These are phyloP conservation scores for Mastomys natalensis DNA, from an alignment of 2,113 vertebrate genomes.

Conservation along the genomic window DNA sequence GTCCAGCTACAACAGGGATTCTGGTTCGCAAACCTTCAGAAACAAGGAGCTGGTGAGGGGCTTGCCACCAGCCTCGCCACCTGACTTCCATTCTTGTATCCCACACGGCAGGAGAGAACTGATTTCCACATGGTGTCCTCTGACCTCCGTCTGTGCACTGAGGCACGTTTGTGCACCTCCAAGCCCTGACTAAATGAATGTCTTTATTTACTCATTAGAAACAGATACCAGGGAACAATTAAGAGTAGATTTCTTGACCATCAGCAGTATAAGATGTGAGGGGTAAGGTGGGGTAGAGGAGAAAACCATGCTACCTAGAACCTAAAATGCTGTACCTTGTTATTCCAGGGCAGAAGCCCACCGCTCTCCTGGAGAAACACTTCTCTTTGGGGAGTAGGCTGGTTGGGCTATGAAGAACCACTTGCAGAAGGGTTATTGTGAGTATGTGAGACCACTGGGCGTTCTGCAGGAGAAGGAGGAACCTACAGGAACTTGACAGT, in stretches of 20 bases:
- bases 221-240: not conserved
- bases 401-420: not conserved
- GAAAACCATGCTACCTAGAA: conserved; percentile 41
- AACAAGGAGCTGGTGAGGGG: not conserved
- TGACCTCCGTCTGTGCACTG: not conserved
- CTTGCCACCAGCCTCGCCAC: not conserved
- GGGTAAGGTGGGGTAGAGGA: not conserved
- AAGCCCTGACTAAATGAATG: not conserved
- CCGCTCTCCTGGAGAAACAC: not conserved
- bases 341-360: not conserved
- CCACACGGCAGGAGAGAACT: not conserved
- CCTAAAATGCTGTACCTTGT: conserved; percentile 4
- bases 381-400: not conserved
- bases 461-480: not conserved
- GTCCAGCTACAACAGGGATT: not conserved
- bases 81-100: not conserved
- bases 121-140: not conserved
- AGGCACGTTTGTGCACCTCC: not conserved
- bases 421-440: not conserved
- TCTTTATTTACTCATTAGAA: not conserved
- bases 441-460: not conserved
- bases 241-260: conserved; percentile 44
- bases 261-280: conserved; percentile 62
- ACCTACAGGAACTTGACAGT: not conserved
- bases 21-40: not conserved